These are phyloP conservation scores for Branchellion lobata DNA, from an alignment of 2,888 invertebrate genomes.

Conservation along the genomic window DNA sequence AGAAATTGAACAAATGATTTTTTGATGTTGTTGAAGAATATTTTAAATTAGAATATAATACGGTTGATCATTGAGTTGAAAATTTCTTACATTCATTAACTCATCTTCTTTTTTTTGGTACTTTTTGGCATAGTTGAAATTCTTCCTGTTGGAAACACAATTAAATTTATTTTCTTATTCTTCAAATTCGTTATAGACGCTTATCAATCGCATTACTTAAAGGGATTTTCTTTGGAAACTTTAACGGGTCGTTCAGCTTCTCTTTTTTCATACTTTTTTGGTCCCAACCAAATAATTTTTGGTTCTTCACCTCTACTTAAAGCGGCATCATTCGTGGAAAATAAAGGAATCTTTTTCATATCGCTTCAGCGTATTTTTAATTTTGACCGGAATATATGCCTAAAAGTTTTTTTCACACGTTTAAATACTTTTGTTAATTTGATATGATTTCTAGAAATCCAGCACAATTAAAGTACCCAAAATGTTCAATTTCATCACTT, in stretches of 20 bases:
- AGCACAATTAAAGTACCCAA: no score
- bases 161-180: no score
- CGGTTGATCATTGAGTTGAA: neutral
- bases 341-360: neutral
- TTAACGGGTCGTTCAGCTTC: neutral
- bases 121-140: conserved; percentile 1
- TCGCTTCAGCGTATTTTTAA: neutral
- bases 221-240: neutral
- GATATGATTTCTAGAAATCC: no score
- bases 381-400: no score
- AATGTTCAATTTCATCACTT: no score
- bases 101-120: conserved; percentile 18
- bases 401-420: no score
- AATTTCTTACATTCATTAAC: neutral
- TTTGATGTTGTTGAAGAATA: neutral
- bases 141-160: no score
- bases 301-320: neutral
- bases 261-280: conserved; percentile 3
- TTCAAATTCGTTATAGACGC: neutral
- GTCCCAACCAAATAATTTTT: neutral
- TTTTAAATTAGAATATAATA: neutral
- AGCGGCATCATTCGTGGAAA: neutral
- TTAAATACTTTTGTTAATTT: no score
- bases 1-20: neutral
- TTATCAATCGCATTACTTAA: neutral